A percentile compares a stretch with the other conserved stretches of the same genome.
Conservation (phyloP, 1,140 invertebrate species). For the Tachypleus tridentatus region DNA sequence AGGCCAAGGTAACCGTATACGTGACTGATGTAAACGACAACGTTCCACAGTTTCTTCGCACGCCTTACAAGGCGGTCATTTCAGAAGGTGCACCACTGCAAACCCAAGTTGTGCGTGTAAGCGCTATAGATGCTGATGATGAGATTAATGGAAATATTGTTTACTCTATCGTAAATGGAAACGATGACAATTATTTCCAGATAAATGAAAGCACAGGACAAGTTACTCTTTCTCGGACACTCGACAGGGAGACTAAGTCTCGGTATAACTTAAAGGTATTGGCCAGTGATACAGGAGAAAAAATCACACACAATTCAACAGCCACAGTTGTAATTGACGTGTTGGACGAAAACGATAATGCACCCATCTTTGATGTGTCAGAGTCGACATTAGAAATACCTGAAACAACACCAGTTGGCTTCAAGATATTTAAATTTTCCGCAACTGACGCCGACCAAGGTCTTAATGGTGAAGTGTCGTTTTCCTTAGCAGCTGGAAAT, state of each 20-base stretch:
- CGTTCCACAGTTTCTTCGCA: conserved; percentile 63
- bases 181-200: conserved; percentile 62
- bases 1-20: conserved; percentile 76
- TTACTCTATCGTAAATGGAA: conserved; percentile 67
- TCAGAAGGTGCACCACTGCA: conserved; percentile 64
- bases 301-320: conserved; percentile 46
- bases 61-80: conserved; percentile 70
- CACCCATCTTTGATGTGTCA: conserved; percentile 55
- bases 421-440: conserved; percentile 68
- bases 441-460: conserved; percentile 84
- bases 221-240: conserved; percentile 52
- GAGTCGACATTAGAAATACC: conserved; percentile 42
- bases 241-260: conserved; percentile 76
- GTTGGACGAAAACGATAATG: conserved; percentile 89
- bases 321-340: conserved; percentile 66
- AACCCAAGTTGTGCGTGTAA: conserved; percentile 67
- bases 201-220: conserved; percentile 81
- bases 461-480: conserved; percentile 74
- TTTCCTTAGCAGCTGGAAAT: conserved; percentile 71
- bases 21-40: conserved; percentile 90
- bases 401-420: conserved; percentile 70
- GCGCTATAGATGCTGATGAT: conserved; percentile 76
- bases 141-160: conserved; percentile 80
- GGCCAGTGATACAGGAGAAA: conserved; percentile 61
- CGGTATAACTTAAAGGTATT: conserved; percentile 64